These are phyloP conservation scores for Montipora capricornis DNA, from an alignment of 64 coral and sea anemone species.

Conservation along the genomic window DNA sequence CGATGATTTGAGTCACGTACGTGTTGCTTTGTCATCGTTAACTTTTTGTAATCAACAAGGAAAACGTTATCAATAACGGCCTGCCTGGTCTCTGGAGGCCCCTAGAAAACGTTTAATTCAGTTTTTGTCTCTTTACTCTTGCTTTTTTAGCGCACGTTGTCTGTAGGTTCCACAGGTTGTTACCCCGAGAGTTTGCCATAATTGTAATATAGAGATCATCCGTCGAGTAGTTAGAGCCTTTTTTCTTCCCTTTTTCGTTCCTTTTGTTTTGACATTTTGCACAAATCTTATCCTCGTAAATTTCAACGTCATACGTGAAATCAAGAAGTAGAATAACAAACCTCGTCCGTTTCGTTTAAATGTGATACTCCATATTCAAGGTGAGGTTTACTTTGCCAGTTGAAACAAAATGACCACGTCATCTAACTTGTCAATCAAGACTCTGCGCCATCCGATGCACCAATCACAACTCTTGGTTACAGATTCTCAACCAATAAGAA, in stretches of 20 bases:
- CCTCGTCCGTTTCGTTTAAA: neutral
- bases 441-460: neutral
- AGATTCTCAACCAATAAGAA: neutral
- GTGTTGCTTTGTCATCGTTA: no score
- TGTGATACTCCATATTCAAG: neutral
- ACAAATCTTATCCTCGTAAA: neutral
- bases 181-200: neutral
- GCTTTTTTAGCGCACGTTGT: no score
- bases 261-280: neutral
- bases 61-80: no score
- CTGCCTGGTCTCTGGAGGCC: no score
- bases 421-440: neutral
- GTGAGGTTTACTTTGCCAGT: neutral
- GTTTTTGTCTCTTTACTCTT: no score
- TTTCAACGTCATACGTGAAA: neutral
- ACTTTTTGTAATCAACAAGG: no score
- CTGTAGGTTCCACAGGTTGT: no score
- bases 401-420: neutral
- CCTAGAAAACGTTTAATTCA: no score
- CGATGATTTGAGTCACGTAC: no score
- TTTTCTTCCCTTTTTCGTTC: neutral
- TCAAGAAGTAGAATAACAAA: neutral
- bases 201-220: slow-evolving; percentile 1
- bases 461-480: neutral
- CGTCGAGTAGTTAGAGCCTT: neutral